These are phyloP conservation scores for Crepidodera aurea DNA, from an alignment of 2,888 invertebrate species.

Conservation along the genomic window DNA sequence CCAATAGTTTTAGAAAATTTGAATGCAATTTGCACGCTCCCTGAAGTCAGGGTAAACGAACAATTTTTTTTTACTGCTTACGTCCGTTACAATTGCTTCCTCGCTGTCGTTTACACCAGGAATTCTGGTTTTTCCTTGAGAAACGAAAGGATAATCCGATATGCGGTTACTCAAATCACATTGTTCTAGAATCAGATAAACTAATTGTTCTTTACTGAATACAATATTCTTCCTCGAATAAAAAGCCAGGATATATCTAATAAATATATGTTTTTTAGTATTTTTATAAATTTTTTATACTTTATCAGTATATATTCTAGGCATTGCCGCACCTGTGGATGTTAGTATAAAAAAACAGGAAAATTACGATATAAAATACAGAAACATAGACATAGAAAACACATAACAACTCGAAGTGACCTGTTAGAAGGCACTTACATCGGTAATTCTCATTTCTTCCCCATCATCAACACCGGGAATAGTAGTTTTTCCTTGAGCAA, in stretches of 20 bases:
- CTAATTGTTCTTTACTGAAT: slow-evolving; percentile 7
- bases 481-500: slow-evolving; percentile 95
- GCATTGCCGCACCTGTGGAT: slow-evolving; percentile 25
- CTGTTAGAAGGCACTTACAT: slow-evolving; percentile 73
- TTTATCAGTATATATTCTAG: slow-evolving; percentile 17
- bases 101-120: slow-evolving; percentile 93
- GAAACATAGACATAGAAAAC: slow-evolving; percentile 16
- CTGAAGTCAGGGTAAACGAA: slow-evolving; percentile 13
- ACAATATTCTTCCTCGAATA: background rate
- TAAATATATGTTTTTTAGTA: too few relatives aligned
- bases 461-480: slow-evolving; percentile 96
- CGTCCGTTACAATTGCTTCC: slow-evolving; percentile 87
- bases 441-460: slow-evolving; percentile 89
- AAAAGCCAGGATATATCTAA: too few relatives aligned
- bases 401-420: slow-evolving; percentile 22
- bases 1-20: slow-evolving; percentile 30
- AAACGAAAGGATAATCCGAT: slow-evolving; percentile 88
- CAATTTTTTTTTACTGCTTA: slow-evolving; percentile 63
- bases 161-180: slow-evolving; percentile 85
- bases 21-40: slow-evolving; percentile 20
- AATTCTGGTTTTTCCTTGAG: slow-evolving; percentile 94
- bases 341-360: slow-evolving; percentile 17
- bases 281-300: too few relatives aligned
- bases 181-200: slow-evolving; percentile 70
- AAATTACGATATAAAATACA: slow-evolving; percentile 11